phyloP scores from a whole-genome alignment of 2,888 invertebrate genomes.

The Buathra laborator region DNA sequence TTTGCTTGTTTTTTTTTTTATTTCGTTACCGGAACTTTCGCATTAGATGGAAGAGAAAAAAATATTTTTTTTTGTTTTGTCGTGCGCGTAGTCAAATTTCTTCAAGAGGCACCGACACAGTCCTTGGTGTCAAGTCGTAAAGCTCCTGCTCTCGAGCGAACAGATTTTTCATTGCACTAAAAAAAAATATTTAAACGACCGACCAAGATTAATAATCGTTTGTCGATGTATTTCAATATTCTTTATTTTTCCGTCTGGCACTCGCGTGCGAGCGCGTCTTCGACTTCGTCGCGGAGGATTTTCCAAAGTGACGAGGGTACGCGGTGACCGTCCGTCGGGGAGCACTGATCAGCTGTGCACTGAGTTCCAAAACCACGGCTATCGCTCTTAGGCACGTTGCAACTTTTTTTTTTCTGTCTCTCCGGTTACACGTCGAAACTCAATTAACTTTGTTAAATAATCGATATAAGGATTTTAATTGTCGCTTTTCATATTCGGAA shows the following conservation, averaged over 20 bases:
- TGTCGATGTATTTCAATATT: slow-evolving; percentile 44
- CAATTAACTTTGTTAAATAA: neutral
- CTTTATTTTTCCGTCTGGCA: slow-evolving; percentile 36
- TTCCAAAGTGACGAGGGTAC: slow-evolving; percentile 68
- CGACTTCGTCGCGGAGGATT: slow-evolving; percentile 47
- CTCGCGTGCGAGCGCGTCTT: slow-evolving; percentile 40
- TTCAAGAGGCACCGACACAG: slow-evolving; percentile 6
- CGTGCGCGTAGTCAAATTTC: slow-evolving; percentile 2
- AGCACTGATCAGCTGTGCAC: slow-evolving; percentile 83
- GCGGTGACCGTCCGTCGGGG: slow-evolving; percentile 76
- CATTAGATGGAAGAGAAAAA: slow-evolving; percentile 16
- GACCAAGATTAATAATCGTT: slow-evolving; percentile 23
- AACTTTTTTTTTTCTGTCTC: neutral
- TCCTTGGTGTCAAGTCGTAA: slow-evolving; percentile 21
- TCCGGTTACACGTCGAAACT: slow-evolving; percentile 14
- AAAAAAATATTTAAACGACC: slow-evolving; percentile 38
- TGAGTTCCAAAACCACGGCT: slow-evolving; percentile 70
- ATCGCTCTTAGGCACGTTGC: slow-evolving; percentile 41
- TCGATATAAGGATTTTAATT: neutral
- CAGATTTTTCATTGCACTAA: slow-evolving; percentile 39
- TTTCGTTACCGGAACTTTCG: slow-evolving; percentile 29
- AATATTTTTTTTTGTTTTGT: slow-evolving; percentile 23
- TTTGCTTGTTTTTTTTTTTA: too few relatives aligned
- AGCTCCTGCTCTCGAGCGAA: slow-evolving; percentile 43
- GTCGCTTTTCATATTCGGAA: neutral